Conservation (phyloP, 1,140 invertebrate species). For the Bombus pascuorum region DNA sequence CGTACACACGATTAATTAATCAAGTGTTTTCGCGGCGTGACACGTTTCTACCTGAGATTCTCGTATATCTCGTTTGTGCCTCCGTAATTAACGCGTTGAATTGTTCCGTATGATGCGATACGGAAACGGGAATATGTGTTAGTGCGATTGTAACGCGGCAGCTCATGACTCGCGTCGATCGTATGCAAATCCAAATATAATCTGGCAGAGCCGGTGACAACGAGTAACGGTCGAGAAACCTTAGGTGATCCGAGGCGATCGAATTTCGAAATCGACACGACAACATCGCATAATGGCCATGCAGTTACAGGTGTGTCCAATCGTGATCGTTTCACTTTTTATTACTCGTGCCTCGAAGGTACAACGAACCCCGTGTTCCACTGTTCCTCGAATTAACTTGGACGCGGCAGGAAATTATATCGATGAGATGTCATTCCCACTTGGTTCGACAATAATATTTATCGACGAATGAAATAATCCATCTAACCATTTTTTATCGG, state of each 20-base stretch:
- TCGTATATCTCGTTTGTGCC: slow-evolving; percentile 55
- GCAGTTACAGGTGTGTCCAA: slow-evolving; percentile 68
- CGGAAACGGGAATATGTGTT: not conserved
- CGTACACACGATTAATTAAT: slow-evolving; percentile 59
- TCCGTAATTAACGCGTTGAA: slow-evolving; percentile 57
- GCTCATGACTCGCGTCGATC: slow-evolving; percentile 33
- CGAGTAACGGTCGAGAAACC: slow-evolving; percentile 72
- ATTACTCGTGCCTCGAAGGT: not conserved
- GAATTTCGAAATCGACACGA: slow-evolving; percentile 76
- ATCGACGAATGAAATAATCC: not conserved
- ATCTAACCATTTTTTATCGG: no score
- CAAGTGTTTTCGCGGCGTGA: slow-evolving; percentile 54
- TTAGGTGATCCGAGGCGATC: slow-evolving; percentile 70
- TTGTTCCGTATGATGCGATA: slow-evolving; percentile 39
- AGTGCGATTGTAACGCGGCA: slow-evolving; percentile 34
- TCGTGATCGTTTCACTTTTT: slow-evolving; percentile 35
- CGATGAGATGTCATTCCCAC: no score
- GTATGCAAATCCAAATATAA: slow-evolving; percentile 50
- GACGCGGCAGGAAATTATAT: not conserved
- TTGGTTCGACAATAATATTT: not conserved
- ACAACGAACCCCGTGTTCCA: not conserved
- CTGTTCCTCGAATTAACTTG: not conserved
- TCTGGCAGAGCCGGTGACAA: slow-evolving; percentile 42
- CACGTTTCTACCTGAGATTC: slow-evolving; percentile 53
- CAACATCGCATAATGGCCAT: slow-evolving; percentile 72